Percentiles rank a stretch among this genome's conserved stretches.
Evolutionary conservation across 1,140 invertebrate species (phyloP).

Genomic region (Venustaconcha ellipsiformis): DNA sequence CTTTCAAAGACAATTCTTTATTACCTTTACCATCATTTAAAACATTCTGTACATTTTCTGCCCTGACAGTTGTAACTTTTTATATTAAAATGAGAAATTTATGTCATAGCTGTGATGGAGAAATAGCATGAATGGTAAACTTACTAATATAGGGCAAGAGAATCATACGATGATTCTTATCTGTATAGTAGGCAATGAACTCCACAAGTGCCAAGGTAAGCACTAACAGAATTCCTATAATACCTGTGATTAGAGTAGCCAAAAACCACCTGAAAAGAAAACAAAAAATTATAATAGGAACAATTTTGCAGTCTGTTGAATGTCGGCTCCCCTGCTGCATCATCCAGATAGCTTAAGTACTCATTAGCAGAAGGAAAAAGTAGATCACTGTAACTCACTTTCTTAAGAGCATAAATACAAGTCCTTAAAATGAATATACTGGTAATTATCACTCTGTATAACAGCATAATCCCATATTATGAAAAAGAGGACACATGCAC

Average conservation of each 20-base stretch:
- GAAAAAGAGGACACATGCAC: no score
- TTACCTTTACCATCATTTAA: no score
- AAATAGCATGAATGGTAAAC: background rate
- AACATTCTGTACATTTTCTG: no score
- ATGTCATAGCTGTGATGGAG: no score
- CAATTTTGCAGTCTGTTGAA: no score
- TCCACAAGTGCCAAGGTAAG: conserved; percentile 47
- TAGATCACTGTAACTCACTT: background rate
- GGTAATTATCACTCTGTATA: background rate
- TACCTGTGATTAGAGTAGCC: conserved; percentile 85
- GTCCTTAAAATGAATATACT: background rate
- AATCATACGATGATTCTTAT: conserved; percentile 50
- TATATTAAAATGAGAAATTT: no score
- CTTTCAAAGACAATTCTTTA: no score
- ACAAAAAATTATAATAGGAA: background rate
- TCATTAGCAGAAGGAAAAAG: background rate
- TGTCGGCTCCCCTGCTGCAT: no score
- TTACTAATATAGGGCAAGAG: conserved; percentile 62
- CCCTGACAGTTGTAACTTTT: no score
- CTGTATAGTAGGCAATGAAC: conserved; percentile 63
- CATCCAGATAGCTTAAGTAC: background rate
- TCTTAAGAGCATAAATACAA: background rate
- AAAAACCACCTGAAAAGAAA: conserved; percentile 78
- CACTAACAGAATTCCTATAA: conserved; percentile 73
- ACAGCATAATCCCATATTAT: background rate